A percentile compares a stretch with the other conserved stretches of the same genome.
These are phyloP conservation scores for Siphamia tubifer DNA, from an alignment of 2,113 vertebrate species.

Conservation along the genomic window DNA sequence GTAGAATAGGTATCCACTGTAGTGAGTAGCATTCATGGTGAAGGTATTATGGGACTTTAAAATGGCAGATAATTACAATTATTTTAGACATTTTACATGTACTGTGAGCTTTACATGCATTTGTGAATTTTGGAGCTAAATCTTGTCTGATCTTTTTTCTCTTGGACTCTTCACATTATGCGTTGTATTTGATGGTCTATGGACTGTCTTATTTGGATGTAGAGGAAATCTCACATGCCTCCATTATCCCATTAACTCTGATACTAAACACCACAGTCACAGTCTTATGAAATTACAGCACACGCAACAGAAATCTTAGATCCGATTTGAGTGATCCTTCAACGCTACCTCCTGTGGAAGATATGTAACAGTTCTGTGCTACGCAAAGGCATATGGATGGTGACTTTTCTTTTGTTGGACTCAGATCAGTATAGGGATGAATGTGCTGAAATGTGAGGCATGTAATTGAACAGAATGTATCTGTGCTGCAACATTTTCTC, in stretches of 20 bases:
- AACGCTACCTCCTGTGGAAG: too few relatives aligned
- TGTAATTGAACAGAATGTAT: conserved; percentile 34
- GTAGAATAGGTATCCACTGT: too few relatives aligned
- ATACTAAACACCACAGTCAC: conserved; percentile 29
- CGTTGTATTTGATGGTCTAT: conserved; percentile 4
- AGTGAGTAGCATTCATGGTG: too few relatives aligned
- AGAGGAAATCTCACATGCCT: conserved; percentile 8
- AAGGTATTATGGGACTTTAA: too few relatives aligned
- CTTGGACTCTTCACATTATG: background rate
- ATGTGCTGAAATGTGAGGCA: conserved; percentile 29
- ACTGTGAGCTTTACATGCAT: too few relatives aligned
- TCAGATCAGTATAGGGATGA: background rate
- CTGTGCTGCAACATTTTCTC: conserved; percentile 21
- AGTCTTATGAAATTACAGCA: conserved; percentile 45
- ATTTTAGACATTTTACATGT: too few relatives aligned
- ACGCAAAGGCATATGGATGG: too few relatives aligned
- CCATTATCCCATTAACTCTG: conserved; percentile 52
- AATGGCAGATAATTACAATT: too few relatives aligned
- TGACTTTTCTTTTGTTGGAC: too few relatives aligned
- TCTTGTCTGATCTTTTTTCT: background rate
- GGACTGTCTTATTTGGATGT: conserved; percentile 10
- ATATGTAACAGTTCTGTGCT: too few relatives aligned
- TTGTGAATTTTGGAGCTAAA: background rate
- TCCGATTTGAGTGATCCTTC: conserved; percentile 14
- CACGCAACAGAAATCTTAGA: conserved; percentile 25